phyloP scores from a whole-genome alignment of 2,888 invertebrate species.

The Sarcophaga variegata region DNA sequence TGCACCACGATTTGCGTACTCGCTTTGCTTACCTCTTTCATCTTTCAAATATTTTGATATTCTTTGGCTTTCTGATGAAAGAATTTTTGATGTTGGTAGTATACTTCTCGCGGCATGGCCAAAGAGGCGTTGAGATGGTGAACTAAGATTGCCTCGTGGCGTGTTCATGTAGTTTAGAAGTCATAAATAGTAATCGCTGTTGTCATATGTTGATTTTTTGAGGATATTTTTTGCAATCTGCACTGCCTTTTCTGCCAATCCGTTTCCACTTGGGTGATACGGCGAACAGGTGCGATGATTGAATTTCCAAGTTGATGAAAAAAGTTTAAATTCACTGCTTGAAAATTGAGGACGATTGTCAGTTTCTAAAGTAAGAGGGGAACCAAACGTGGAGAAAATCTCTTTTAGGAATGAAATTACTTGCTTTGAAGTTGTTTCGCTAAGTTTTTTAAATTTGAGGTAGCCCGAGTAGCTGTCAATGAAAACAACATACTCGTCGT shows the following conservation, averaged over 20 bases:
- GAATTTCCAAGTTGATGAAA: slow-evolving; percentile 24
- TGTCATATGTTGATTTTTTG: slow-evolving; percentile 33
- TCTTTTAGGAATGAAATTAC: slow-evolving; percentile 35
- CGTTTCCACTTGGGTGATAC: slow-evolving; percentile 39
- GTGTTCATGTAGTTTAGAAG: slow-evolving; percentile 36
- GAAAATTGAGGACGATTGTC: slow-evolving; percentile 46
- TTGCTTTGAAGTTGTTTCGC: slow-evolving; percentile 32
- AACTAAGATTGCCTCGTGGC: slow-evolving; percentile 10
- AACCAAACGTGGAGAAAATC: slow-evolving; percentile 22
- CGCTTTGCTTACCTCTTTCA: slow-evolving; percentile 14
- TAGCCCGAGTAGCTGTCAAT: slow-evolving; percentile 42
- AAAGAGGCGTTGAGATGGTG: slow-evolving; percentile 23
- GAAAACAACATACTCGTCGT: slow-evolving; percentile 25
- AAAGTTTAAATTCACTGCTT: slow-evolving; percentile 11
- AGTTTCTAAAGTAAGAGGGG: slow-evolving; percentile 21
- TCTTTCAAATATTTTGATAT: not conserved
- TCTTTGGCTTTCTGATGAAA: not conserved
- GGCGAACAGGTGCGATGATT: not conserved
- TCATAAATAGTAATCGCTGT: slow-evolving; percentile 19
- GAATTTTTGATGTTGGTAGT: slow-evolving; percentile 6
- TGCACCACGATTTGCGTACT: slow-evolving; percentile 12
- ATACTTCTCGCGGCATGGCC: slow-evolving; percentile 20
- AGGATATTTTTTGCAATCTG: slow-evolving; percentile 39
- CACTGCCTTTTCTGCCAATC: slow-evolving; percentile 32
- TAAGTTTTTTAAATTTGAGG: slow-evolving; percentile 34